A percentile compares a stretch with the other conserved stretches of the same genome.
phyloP scores from a whole-genome alignment of 1,140 invertebrate species.

The Bombus fervidus region DNA sequence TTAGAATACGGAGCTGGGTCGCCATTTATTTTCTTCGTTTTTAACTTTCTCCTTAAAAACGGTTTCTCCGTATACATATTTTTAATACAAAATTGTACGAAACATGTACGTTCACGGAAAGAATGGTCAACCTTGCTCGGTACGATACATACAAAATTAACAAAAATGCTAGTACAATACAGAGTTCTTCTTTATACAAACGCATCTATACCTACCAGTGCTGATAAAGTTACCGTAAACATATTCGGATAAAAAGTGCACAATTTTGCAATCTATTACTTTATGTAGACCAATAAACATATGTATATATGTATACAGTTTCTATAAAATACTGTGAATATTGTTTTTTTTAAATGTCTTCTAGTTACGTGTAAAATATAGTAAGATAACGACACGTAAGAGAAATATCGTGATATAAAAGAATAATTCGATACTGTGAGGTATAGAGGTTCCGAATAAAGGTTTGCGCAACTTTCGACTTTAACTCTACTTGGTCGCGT shows the following conservation, averaged over 20 bases:
- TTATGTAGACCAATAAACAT: neutral
- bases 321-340: too few species aligned
- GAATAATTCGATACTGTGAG: neutral
- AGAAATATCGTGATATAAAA: too few species aligned
- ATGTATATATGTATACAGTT: neutral
- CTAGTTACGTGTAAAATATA: too few species aligned
- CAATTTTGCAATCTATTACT: neutral
- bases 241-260: neutral
- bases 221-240: neutral
- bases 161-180: neutral
- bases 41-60: neutral
- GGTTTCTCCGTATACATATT: too few species aligned
- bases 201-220: constrained; percentile 31
- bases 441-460: constrained; percentile 40
- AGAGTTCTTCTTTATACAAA: neutral
- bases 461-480: constrained; percentile 44
- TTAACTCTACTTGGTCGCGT: constrained; percentile 25
- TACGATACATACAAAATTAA: neutral
- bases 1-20: constrained; percentile 16
- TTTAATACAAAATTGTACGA: neutral
- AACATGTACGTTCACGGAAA: neutral
- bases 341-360: too few species aligned
- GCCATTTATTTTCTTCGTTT: neutral
- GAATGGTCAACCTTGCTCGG: constrained; percentile 8
- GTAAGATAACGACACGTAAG: too few species aligned